These are phyloP conservation scores for Pissodes strobi DNA, from an alignment of 1,140 invertebrate species.

Conservation along the genomic window DNA sequence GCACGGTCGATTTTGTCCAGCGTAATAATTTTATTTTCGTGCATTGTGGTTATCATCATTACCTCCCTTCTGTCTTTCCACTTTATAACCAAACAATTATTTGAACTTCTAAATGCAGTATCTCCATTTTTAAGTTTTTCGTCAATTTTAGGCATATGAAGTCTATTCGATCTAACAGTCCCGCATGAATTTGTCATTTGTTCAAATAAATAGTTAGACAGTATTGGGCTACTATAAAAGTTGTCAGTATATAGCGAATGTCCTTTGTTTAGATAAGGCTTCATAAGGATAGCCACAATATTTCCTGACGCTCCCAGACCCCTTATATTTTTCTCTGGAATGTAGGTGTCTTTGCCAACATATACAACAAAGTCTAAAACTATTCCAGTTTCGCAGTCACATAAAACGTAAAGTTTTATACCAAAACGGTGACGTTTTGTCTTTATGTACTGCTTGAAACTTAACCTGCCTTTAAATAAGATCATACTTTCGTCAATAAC, in stretches of 20 bases:
- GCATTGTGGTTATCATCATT: constrained; percentile 45
- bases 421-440: constrained; percentile 52
- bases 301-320: constrained; percentile 41
- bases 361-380: too few relatives aligned
- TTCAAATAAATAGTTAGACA: too few relatives aligned
- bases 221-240: too few relatives aligned
- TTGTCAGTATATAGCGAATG: too few relatives aligned
- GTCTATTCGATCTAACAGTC: constrained; percentile 47
- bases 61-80: constrained; percentile 49
- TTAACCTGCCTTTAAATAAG: too few relatives aligned
- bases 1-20: constrained; percentile 32
- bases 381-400: too few relatives aligned
- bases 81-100: constrained; percentile 45
- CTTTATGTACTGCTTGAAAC: constrained; percentile 54
- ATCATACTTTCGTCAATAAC: too few relatives aligned
- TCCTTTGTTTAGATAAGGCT: too few relatives aligned
- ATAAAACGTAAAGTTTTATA: too few relatives aligned
- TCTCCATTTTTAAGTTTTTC: constrained; percentile 39
- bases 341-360: constrained; percentile 38
- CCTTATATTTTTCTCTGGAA: too few relatives aligned
- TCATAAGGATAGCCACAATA: too few relatives aligned
- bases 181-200: constrained; percentile 44
- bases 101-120: constrained; percentile 29
- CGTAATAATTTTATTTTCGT: constrained; percentile 36
- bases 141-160: constrained; percentile 46